A percentile compares a stretch with the other conserved stretches of the same genome.
Evolutionary conservation across 2,797 vertebrate species (phyloP).

Genomic region (Poecilia wingei): DNA sequence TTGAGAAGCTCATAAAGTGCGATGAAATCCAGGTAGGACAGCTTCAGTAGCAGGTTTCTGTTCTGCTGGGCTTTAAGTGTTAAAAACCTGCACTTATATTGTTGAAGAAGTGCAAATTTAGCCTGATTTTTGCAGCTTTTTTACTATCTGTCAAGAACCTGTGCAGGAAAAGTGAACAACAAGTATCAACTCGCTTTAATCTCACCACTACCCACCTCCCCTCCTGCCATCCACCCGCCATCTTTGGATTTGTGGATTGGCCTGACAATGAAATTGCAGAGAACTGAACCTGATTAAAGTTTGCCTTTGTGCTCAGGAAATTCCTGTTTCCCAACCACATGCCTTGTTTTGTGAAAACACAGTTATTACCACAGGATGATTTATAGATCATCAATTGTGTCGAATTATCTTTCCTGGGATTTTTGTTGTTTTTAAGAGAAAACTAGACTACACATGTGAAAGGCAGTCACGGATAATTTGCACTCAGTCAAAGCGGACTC

Average conservation of each 20-base stretch:
- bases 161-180: constrained; percentile 34
- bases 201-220: constrained; percentile 24
- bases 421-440: constrained; percentile 48
- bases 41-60: neutral
- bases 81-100: neutral
- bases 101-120: constrained; percentile 19
- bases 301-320: constrained; percentile 65
- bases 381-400: constrained; percentile 55
- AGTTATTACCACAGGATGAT: constrained; percentile 65
- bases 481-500: constrained; percentile 18
- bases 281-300: constrained; percentile 64
- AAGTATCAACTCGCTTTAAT: constrained; percentile 59
- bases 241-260: constrained; percentile 39
- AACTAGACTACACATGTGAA: constrained; percentile 48
- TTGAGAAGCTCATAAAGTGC: constrained; percentile 98
- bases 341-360: constrained; percentile 54
- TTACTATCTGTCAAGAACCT: constrained; percentile 37
- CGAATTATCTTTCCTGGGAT: constrained; percentile 40
- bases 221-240: neutral
- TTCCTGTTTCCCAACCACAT: constrained; percentile 58
- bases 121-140: constrained; percentile 31
- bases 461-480: constrained; percentile 42
- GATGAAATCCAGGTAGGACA: constrained; percentile 95
- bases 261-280: constrained; percentile 70
- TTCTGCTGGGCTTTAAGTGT: neutral